These are phyloP conservation scores for Myotis vivesi DNA, from an alignment of 2,797 vertebrate species.

Conservation along the genomic window DNA sequence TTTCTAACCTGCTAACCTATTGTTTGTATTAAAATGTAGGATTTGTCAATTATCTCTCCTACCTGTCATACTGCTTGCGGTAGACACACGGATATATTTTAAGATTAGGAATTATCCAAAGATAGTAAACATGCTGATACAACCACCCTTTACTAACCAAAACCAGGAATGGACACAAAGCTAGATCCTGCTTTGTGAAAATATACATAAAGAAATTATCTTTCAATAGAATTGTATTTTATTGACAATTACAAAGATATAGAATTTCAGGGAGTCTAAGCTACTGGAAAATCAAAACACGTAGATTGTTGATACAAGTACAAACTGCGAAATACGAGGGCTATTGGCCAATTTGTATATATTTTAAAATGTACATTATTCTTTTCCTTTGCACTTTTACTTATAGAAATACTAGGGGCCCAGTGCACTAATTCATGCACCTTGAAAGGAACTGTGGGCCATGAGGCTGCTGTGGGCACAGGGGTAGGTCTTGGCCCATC, in stretches of 20 bases:
- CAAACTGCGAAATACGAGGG: not conserved
- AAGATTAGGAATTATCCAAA: not conserved
- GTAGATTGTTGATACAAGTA: not conserved
- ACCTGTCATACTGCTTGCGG: not conserved
- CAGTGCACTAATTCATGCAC: no score
- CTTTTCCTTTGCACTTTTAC: not conserved
- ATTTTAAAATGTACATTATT: not conserved
- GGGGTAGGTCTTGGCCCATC: no score
- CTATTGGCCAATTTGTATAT: not conserved
- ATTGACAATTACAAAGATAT: not conserved
- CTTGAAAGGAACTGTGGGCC: no score
- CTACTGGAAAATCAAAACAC: not conserved
- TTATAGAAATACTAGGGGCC: not conserved
- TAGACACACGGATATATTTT: not conserved
- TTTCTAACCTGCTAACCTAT: constrained; percentile 17
- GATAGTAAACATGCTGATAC: not conserved
- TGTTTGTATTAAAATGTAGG: constrained; percentile 15
- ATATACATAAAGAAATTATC: not conserved
- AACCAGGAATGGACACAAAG: not conserved
- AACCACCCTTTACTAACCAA: not conserved
- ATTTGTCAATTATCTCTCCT: not conserved
- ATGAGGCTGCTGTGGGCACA: no score
- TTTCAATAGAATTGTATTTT: not conserved
- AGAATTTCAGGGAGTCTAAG: not conserved
- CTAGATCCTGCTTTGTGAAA: not conserved